Evolutionary conservation across 2,797 vertebrate genomes (phyloP), one percentile per base, ranked within the genome.

Genomic region (Holocentrus rufus): DNA sequence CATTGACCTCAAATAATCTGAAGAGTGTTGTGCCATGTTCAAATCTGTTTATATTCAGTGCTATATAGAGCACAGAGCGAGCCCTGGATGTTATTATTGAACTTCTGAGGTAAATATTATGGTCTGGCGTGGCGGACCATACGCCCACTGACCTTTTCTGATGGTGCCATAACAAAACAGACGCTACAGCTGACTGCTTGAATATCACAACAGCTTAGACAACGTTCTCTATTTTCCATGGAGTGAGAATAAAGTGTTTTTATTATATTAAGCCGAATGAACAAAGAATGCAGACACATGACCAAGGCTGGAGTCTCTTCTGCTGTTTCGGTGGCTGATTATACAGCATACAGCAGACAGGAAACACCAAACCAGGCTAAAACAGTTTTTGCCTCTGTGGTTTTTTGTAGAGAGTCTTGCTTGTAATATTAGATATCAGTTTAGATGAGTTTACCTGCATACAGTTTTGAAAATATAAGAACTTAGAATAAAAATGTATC

Each of bases 71-170:
- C 31, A 64, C n/a, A 30, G 5, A 67, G 54, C 56, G 30, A 58
- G 55, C 18, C 65, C 22, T 66, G 65, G 68, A 82, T 84, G 63
- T 42, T 61, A 30, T 75, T 68, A 82, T 80, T 63, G 31, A 70
- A 1, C 74, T 69, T 67, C 9, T 47, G 23, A 68, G 27, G 47
- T 84, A 85, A 91, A 89, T 92, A 89, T 92, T 92, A 84, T 91
- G 79, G 75, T 83, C 74, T 82, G 74, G 25, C 63, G 77, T 1
- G 10, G 76, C 1, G 17, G 46, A 83, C n/a, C n/a, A 77, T 64
- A 73, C 39, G n/a, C 13, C 50, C 36, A 64, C 73, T 85, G 80
- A 83, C 83, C 83, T 87, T 81, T 82, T 20, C 42, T 61, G 46
- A 46, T 88, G 79, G 63, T 84, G 78, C 52, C 79, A 85, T 3